Base-by-base conservation (phyloP, 2,888 invertebrate genomes). In the Zelleria hepariella region DNA sequence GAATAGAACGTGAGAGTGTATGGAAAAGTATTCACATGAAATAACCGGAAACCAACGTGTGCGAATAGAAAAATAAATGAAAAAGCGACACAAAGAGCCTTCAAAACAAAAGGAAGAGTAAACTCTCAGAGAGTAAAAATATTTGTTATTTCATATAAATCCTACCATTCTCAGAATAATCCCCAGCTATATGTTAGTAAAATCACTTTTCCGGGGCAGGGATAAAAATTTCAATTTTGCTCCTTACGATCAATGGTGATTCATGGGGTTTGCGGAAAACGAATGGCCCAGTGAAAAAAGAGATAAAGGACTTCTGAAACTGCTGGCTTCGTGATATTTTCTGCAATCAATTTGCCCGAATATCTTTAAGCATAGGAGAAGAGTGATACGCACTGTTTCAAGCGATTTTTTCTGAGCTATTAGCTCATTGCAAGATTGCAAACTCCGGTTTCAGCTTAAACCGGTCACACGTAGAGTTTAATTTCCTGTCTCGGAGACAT, bases 381-480 rank as follows among this genome's bases (percentile, higher is more conserved):
- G n/a, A n/a, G n/a, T n/a, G n/a, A n/a, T n/a, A n/a, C n/a, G n/a
- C n/a, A n/a, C n/a, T n/a, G n/a, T n/a, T n/a, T n/a, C n/a, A n/a
- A n/a, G n/a, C n/a, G n/a, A n/a, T n/a, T n/a, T n/a, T n/a, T n/a
- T n/a, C n/a, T n/a, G n/a, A n/a, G n/a, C n/a, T n/a, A n/a, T n/a
- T n/a, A n/a, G n/a, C n/a, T n/a, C n/a, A n/a, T n/a, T n/a, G n/a
- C n/a, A n/a, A n/a, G n/a, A n/a, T 42, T 5, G 32, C 32, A 2
- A 42, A 23, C 23, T 57, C n/a, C n/a, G n/a, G n/a, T n/a, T n/a
- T n/a, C 59, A 26, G 7, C 21, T 32, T 32, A 21, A 59, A 60
- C 59, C 69, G 63, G 66, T 73, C 69, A 65, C 65, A 75, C 74
- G 74, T 70, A 70, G 74, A 74, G 69, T 74, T 76, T 75, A 74